Conservation (phyloP, 2,888 invertebrate genomes). For the Sussaba pulchella region DNA sequence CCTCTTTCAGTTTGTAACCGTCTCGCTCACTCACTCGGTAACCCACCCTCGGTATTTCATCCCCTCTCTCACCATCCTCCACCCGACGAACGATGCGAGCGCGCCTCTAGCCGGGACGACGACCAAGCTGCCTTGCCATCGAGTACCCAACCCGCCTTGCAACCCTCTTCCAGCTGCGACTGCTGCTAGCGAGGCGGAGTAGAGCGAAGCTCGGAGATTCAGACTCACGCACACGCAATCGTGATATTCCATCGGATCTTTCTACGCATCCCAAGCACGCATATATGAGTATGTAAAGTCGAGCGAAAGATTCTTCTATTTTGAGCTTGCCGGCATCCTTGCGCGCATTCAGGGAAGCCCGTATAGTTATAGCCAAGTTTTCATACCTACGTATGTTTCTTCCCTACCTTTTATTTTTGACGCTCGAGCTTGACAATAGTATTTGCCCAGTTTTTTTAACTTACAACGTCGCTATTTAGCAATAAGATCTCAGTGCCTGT, state of each 20-base stretch:
- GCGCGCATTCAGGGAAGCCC: conserved; percentile 1
- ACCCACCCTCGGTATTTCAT: conserved; percentile 39
- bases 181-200: conserved; percentile 57
- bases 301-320: conserved; percentile 27
- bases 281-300: conserved; percentile 14
- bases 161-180: conserved; percentile 64
- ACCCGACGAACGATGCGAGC: conserved; percentile 56
- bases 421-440: background rate
- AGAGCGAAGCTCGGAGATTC: conserved; percentile 56
- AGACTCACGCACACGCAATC: conserved; percentile 45
- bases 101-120: conserved; percentile 66
- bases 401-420: background rate
- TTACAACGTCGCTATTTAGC: background rate
- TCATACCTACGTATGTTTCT: conserved; percentile 30
- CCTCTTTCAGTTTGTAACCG: conserved; percentile 55
- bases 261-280: conserved; percentile 50
- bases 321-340: conserved; percentile 9
- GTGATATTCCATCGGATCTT: conserved; percentile 43
- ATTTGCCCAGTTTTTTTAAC: background rate
- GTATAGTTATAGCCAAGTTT: conserved; percentile 11
- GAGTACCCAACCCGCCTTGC: conserved; percentile 59
- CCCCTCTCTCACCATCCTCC: conserved; percentile 47
- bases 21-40: conserved; percentile 64
- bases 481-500: too few species aligned
- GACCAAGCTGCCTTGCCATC: conserved; percentile 64